Evolutionary conservation across 2,113 vertebrate species (phyloP).

Genomic region (Dicerorhinus sumatrensis): DNA sequence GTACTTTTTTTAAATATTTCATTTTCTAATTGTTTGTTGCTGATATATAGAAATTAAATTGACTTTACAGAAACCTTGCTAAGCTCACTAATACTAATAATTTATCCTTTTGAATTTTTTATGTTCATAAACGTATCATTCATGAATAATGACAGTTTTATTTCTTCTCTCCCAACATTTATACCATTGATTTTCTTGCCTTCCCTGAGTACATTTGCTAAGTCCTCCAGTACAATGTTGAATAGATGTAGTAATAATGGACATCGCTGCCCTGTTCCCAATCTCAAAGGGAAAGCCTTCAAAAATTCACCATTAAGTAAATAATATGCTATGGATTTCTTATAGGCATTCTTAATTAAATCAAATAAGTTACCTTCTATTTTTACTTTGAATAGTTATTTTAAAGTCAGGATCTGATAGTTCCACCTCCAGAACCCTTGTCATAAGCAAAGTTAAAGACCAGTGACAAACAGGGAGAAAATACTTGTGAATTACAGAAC

Average conservation of each 20-base stretch:
- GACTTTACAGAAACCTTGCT: not conserved
- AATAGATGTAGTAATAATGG: not conserved
- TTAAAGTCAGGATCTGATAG: not conserved
- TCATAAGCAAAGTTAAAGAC: slow-evolving; percentile 6
- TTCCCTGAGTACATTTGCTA: not conserved
- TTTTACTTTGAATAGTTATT: slow-evolving; percentile 7
- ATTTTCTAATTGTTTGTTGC: not conserved
- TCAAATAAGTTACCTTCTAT: not conserved
- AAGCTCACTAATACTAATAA: not conserved
- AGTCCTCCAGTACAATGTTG: not conserved
- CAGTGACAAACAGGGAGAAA: not conserved
- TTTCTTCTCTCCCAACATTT: not conserved
- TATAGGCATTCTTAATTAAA: not conserved
- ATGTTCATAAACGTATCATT: not conserved
- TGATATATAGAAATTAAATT: not conserved
- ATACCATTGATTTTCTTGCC: not conserved
- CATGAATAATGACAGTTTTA: not conserved
- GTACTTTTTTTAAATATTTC: not conserved
- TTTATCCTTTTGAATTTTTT: not conserved
- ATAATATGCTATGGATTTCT: not conserved
- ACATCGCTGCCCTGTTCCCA: not conserved
- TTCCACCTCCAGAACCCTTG: not conserved
- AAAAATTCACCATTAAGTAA: not conserved
- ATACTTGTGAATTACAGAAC: not conserved
- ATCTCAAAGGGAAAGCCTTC: not conserved